Conservation (phyloP, 1,140 invertebrate genomes). For the Drosophila pachea region DNA sequence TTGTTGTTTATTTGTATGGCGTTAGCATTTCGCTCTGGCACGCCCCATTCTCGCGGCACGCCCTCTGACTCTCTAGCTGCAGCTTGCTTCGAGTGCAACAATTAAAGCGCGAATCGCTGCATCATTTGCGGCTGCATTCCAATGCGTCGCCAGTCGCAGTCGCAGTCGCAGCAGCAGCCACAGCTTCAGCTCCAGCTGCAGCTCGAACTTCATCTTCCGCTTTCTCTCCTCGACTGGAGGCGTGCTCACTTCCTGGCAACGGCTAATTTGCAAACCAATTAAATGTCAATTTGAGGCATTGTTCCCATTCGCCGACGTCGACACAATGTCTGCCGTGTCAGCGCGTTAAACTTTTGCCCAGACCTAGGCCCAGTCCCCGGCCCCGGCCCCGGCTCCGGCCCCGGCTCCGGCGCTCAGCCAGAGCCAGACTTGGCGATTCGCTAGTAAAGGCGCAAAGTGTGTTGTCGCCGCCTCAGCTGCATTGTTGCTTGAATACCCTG, state of each 20-base stretch:
- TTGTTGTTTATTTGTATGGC: constrained; percentile 51
- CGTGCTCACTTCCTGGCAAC: constrained; percentile 43
- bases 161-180: constrained; percentile 1
- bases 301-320: constrained; percentile 40
- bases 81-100: background rate
- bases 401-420: background rate
- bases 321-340: constrained; percentile 43
- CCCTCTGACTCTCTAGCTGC: too few species aligned
- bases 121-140: constrained; percentile 24
- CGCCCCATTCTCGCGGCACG: too few species aligned
- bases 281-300: constrained; percentile 78
- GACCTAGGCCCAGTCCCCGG: background rate
- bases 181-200: background rate
- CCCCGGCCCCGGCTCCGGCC: too few species aligned
- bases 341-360: constrained; percentile 23
- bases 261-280: constrained; percentile 78
- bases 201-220: background rate
- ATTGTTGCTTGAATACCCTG: constrained; percentile 16
- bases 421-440: constrained; percentile 2
- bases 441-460: constrained; percentile 28
- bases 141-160: constrained; percentile 12
- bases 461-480: constrained; percentile 27
- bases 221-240: constrained; percentile 27
- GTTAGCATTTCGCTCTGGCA: background rate
- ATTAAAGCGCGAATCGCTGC: constrained; percentile 5